Evolutionary conservation across 2,797 vertebrate genomes (phyloP).

Genomic region (Ciconia nigra): DNA sequence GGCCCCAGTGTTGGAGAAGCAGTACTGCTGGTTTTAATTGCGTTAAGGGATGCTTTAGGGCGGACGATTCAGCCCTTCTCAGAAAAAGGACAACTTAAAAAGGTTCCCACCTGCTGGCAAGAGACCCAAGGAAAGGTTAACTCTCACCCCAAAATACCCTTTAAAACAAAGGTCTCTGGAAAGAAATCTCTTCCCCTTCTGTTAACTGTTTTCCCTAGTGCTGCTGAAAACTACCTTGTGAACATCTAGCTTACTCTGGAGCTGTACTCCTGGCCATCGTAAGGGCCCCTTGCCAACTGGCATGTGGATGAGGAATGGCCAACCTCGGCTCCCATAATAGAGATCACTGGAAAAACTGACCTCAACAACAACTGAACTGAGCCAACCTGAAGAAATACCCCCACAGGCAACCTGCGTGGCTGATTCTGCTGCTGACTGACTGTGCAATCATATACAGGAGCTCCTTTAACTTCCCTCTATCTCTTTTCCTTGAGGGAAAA

Average conservation of each 20-base stretch:
- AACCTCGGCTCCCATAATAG: not conserved
- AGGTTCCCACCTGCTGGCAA: conserved; percentile 36
- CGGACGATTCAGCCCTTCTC: conserved; percentile 40
- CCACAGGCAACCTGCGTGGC: not conserved
- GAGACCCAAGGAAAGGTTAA: conserved; percentile 34
- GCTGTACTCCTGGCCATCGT: not conserved
- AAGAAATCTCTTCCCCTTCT: not conserved
- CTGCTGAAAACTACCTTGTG: not conserved
- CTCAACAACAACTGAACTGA: not conserved
- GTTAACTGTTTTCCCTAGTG: not conserved
- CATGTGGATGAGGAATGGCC: not conserved
- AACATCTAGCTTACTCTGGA: not conserved
- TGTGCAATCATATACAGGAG: not conserved
- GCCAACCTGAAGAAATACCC: conserved; percentile 2
- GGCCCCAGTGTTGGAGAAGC: conserved; percentile 49
- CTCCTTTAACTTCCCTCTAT: not conserved
- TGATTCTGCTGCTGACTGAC: conserved; percentile 13
- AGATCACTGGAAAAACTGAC: not conserved
- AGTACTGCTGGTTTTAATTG: conserved; percentile 68
- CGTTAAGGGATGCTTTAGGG: conserved; percentile 54
- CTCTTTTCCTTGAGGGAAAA: conserved; percentile 2
- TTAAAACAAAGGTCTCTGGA: not conserved
- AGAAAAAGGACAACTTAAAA: conserved; percentile 37
- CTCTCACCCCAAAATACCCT: not conserved
- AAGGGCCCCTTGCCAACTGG: not conserved